Evolutionary conservation across 1,140 invertebrate genomes (phyloP), one percentile per base, ranked within the genome.

Genomic region (Aphelenchoides besseyi): DNA sequence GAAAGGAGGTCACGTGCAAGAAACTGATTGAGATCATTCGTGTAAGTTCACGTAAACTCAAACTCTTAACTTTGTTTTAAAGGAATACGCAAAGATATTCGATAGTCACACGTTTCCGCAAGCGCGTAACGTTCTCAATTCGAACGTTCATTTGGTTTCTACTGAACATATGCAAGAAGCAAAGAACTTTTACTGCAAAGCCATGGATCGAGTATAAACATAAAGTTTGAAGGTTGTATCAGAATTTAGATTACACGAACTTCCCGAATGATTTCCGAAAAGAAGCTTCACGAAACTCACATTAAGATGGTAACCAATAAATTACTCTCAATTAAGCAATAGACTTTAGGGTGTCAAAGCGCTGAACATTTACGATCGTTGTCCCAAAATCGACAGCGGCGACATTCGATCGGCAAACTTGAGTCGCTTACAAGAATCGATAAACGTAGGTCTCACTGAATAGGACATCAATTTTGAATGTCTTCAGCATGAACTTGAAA

Each of bases 321-420:
- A n/a, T n/a, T n/a, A n/a, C n/a, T n/a, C n/a, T n/a, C n/a, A n/a
- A n/a, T n/a, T n/a, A n/a, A n/a, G n/a, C n/a, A n/a, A n/a, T n/a
- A n/a, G n/a, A n/a, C n/a, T n/a, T n/a, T 76, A 83, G 66, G 82
- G 82, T 63, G 75, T 84, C 30, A 83, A 78, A 57, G 82, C 82
- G 9, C 59, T 83, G 32, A 81, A 83, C 62, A 79, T 78, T 55
- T 83, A 78, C 70, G 82, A 83, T 54, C 72, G 74, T 68, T 83
- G 76, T 37, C 82, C 82, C 0, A 84, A 83, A 71, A 74, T 83
- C 29, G 78, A 80, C 30, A 72, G 70, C 55, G 74, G 76, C 1
- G 71, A 79, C 54, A 70, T 84, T 12, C 57, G 82, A 69, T 70
- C 55, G 8, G 53, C 37, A 37, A 73, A 79, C 57, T 68, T 84